Evolutionary conservation across 2,888 invertebrate genomes (phyloP), one percentile per base, ranked within the genome.

Genomic region (Drosophila limbata): DNA sequence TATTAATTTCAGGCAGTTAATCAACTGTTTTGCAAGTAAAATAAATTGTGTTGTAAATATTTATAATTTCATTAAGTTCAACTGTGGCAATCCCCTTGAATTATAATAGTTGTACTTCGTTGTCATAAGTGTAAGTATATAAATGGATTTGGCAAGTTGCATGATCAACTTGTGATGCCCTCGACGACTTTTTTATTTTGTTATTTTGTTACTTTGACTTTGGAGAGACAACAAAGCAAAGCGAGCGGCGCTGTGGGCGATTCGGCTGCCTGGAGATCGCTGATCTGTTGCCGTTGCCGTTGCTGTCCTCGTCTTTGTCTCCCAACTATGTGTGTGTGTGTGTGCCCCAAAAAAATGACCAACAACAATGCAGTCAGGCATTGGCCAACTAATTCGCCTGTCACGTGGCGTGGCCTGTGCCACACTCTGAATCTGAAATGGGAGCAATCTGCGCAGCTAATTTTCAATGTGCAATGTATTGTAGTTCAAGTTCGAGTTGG

Each of bases 401-500:
- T 83, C 86, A 86, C 85, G 85, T 85, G 85, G 86, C 76, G 75
- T 53, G 60, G 74, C 68, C 72, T 75, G 75, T 59, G 77, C 82
- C 61, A 52, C 62, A 33, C 57, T 31, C 31, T 19, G 15, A 33
- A 59, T 45, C 31, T 59, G 55, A 75, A 86, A 84, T 84, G 81
- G 75, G 85, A 83, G 77, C 85, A 85, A 84, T 80, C 72, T 72
- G 73, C 79, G 67, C 67, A 73, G 76, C 72, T 74, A 79, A 81
- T 82, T 84, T 80, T 71, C 74, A 78, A 81, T 82, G 78, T 69
- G 82, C 76, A 73, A 64, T 69, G 67, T 60, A 83, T 81, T 83
- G 70, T 86, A 80, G 86, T 84, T 85, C 85, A 85, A 86, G 87
- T 86, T 85, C 85, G 84, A 75, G 70, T 73, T 55, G 81, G 47